Evolutionary conservation across 2,888 invertebrate species (phyloP), one percentile per base, ranked within the genome.

Genomic region (Hypomecis atomaria): DNA sequence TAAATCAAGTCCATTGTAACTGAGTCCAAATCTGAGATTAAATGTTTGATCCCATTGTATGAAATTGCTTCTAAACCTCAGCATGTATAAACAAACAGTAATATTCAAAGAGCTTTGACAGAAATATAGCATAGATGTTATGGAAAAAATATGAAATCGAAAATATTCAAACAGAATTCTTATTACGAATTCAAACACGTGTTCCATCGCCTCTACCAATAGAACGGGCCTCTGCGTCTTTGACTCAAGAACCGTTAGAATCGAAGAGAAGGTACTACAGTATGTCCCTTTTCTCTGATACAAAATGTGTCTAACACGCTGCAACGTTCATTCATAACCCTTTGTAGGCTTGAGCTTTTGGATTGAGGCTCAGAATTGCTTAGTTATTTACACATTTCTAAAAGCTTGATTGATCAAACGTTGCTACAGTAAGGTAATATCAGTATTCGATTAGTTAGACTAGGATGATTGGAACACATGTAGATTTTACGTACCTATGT

Each of bases 161-260:
- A 37, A 52, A 42, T 38, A 23, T 52, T 60, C 54, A 42, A 47
- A 42, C 36, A 47, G 13, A 36, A 47, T 48, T 54, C 40, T 53
- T 47, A 47, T 60, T 60, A 54, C 36, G n/a, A 60, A 61, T 55
- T 23, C 47, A 52, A 62, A 56, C 52, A 52, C 56, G 57, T 62
- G 47, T 57, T 34, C 23, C 33, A 44, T n/a, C 38, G 13, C 11
- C 6, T 50, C 11, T 33, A 8, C 42, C 4, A 10, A 11, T 37
- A 36, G 23, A 23, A 23, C 0, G 33, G 13, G 52, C 40, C 37
- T 50, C 11, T 40, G 50, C 50, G 37, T 37, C 40, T 44, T 47
- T 56, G 42, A n/a, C 13, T 48, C 47, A 2, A 47, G 42, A 43
- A 48, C 62, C 56, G 62, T 57, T 62, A 57, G 23, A 42, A 61